Evolutionary conservation across 1,140 invertebrate species (phyloP).

Genomic region (Lanistes nyassanus): DNA sequence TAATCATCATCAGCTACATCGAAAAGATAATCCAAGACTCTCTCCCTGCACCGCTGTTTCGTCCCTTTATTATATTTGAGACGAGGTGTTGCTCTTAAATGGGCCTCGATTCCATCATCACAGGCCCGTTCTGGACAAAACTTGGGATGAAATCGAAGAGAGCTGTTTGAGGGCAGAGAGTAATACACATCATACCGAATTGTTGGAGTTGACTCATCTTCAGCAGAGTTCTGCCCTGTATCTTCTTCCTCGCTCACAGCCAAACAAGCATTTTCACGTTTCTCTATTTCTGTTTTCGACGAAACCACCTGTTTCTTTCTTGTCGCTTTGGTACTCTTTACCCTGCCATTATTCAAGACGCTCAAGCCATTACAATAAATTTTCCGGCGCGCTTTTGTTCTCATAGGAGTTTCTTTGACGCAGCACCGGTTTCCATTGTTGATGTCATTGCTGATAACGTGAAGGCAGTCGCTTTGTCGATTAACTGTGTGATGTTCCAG

Average conservation of each 20-base stretch:
- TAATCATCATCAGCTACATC: neutral
- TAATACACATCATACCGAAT: constrained; percentile 9
- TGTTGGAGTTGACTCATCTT: no score
- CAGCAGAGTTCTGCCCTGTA: neutral
- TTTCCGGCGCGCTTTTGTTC: constrained; percentile 7
- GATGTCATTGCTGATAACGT: neutral
- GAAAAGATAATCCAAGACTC: neutral
- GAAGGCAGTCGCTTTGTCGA: neutral
- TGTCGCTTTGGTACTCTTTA: neutral
- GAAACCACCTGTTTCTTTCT: constrained; percentile 6
- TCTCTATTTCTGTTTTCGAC: neutral
- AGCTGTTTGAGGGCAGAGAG: neutral
- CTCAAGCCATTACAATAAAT: constrained; percentile 9
- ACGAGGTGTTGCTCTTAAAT: neutral
- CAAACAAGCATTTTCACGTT: neutral
- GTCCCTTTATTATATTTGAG: neutral
- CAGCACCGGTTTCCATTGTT: neutral
- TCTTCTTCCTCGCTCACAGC: neutral
- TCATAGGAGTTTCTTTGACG: neutral
- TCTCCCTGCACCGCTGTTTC: neutral
- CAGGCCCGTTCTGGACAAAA: neutral
- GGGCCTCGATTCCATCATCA: neutral
- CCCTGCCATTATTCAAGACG: constrained; percentile 7
- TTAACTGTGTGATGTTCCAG: constrained; percentile 6
- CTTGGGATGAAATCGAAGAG: constrained; percentile 7